Conservation (phyloP, 2,797 vertebrate species). For the Vireo griseus region DNA sequence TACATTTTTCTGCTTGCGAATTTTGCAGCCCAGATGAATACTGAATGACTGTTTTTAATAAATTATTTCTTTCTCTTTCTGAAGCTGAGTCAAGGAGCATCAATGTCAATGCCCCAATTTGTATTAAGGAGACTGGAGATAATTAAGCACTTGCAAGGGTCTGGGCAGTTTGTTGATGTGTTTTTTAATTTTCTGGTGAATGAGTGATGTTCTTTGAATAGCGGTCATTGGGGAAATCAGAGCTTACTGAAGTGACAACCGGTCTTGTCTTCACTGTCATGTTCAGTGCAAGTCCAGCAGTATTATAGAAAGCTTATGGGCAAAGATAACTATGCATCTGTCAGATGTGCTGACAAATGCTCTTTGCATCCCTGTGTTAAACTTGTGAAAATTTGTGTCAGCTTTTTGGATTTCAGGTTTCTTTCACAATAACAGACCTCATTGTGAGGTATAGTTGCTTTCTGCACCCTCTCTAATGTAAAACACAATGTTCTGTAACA, state of each 20-base stretch:
- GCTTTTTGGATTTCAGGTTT: neutral
- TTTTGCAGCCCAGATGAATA: constrained; percentile 28
- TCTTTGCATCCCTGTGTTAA: neutral
- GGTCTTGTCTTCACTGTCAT: constrained; percentile 15
- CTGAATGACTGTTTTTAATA: constrained; percentile 9
- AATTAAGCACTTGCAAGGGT: constrained; percentile 56
- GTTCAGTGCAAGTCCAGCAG: constrained; percentile 39
- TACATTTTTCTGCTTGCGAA: neutral
- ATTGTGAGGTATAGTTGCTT: neutral
- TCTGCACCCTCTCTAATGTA: neutral
- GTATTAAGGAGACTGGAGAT: constrained; percentile 31
- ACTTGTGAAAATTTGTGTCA: neutral
- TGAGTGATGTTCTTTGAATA: constrained; percentile 64
- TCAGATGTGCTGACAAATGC: constrained; percentile 25
- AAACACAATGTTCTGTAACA: neutral
- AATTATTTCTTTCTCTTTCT: constrained; percentile 19
- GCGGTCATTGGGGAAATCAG: constrained; percentile 70
- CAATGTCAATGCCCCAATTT: neutral
- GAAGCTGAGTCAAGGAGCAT: constrained; percentile 4
- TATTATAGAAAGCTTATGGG: neutral
- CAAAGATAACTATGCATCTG: constrained; percentile 54
- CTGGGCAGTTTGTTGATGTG: constrained; percentile 49
- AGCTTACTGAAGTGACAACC: constrained; percentile 43
- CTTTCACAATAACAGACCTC: neutral
- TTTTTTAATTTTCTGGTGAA: constrained; percentile 63